These are phyloP conservation scores for Tetrapedia diversipes DNA, from an alignment of 2,888 invertebrate genomes.

Conservation along the genomic window DNA sequence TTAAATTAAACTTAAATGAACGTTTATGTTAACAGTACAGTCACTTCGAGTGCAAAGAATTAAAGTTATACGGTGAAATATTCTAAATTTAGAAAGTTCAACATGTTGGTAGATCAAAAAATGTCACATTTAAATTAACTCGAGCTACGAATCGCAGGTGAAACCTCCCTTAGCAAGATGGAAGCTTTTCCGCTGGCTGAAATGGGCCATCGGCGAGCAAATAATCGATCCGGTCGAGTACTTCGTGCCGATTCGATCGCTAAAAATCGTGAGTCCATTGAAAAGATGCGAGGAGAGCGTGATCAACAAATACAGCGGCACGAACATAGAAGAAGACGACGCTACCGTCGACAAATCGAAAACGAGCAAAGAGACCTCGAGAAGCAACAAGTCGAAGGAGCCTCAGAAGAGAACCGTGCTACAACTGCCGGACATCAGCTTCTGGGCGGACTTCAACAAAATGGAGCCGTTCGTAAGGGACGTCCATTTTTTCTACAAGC, in stretches of 20 bases:
- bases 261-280: conserved; percentile 68
- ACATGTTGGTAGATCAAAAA: no score
- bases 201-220: conserved; percentile 82
- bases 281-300: conserved; percentile 39
- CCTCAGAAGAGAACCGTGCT: not conserved
- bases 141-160: conserved; percentile 60
- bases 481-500: conserved; percentile 69
- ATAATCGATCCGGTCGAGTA: conserved; percentile 67
- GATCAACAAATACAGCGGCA: not conserved
- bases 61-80: no score
- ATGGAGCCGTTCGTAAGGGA: conserved; percentile 61
- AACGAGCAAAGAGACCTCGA: not conserved
- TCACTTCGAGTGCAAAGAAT: no score
- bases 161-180: conserved; percentile 78
- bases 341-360: not conserved
- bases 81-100: no score
- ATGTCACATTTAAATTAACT: no score
- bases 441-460: conserved; percentile 74
- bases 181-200: conserved; percentile 83
- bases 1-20: no score
- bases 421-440: conserved; percentile 37
- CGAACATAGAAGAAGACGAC: not conserved
- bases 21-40: no score
- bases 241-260: conserved; percentile 70
- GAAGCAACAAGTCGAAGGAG: not conserved